phyloP scores from a whole-genome alignment of 30 jellyfish, hydroid and myxozoan genomes.

The Cassiopea xamachana region DNA sequence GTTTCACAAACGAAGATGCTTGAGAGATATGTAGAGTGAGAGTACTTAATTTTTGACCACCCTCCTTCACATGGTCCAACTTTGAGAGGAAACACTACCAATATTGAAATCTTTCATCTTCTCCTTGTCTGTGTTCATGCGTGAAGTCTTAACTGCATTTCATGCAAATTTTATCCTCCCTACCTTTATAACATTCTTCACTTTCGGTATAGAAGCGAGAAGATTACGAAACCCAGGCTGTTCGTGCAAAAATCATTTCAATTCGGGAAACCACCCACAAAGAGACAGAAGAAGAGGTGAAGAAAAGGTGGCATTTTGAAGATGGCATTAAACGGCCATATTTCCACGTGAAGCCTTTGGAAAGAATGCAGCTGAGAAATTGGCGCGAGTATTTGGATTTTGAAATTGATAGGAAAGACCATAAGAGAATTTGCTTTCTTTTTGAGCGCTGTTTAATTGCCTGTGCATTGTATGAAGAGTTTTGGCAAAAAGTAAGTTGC shows the following conservation, averaged over 20 bases:
- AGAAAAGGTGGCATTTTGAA: slow-evolving; percentile 89
- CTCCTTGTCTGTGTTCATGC: too few species aligned
- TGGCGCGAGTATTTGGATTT: slow-evolving; percentile 95
- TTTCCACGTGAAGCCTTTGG: slow-evolving; percentile 96
- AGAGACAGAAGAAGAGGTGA: slow-evolving; percentile 82
- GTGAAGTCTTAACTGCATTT: too few species aligned
- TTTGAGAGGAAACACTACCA: too few species aligned
- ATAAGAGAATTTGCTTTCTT: slow-evolving; percentile 69
- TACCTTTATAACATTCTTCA: not conserved
- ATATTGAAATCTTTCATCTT: too few species aligned
- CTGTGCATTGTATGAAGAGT: slow-evolving; percentile 94
- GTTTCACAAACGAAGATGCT: too few species aligned
- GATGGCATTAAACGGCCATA: slow-evolving; percentile 95
- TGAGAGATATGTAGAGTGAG: too few species aligned
- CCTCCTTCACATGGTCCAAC: too few species aligned
- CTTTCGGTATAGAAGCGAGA: not conserved
- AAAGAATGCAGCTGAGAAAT: slow-evolving; percentile 84
- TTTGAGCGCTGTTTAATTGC: slow-evolving; percentile 97
- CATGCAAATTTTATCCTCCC: not conserved
- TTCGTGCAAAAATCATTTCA: slow-evolving; percentile 70
- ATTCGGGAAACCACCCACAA: slow-evolving; percentile 66
- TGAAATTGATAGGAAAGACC: slow-evolving; percentile 69
- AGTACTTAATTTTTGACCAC: too few species aligned
- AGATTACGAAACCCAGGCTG: slow-evolving; percentile 37
- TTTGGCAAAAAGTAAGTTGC: slow-evolving; percentile 93